These are phyloP conservation scores for Halesus radiatus DNA, from an alignment of 1,140 invertebrate species.

Conservation along the genomic window DNA sequence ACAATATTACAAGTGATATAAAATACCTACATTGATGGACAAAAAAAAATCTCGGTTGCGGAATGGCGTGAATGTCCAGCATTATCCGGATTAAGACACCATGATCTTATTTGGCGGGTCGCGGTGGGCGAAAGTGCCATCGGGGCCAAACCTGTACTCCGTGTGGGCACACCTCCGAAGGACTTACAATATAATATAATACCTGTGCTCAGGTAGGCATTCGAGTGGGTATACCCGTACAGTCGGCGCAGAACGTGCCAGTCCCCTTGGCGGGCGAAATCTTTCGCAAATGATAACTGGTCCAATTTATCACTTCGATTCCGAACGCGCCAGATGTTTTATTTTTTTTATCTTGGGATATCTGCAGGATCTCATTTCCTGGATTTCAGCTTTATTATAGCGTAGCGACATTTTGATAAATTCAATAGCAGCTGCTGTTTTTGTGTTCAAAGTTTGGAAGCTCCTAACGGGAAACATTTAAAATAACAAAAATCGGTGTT, in stretches of 20 bases:
- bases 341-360: background rate
- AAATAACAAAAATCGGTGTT: too few relatives aligned
- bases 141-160: conserved; percentile 21
- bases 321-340: conserved; percentile 10
- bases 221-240: conserved; percentile 4
- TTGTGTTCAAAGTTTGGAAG: too few relatives aligned
- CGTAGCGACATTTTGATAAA: conserved; percentile 3
- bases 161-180: conserved; percentile 4
- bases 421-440: background rate
- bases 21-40: too few relatives aligned
- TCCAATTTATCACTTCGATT: conserved; percentile 29
- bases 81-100: background rate
- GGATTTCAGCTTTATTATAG: background rate
- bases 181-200: conserved; percentile 5
- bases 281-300: conserved; percentile 37
- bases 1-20: too few relatives aligned
- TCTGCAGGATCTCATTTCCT: background rate
- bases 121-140: conserved; percentile 54
- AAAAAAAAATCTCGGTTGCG: too few relatives aligned
- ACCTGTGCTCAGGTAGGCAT: background rate
- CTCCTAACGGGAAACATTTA: too few relatives aligned
- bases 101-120: conserved; percentile 33
- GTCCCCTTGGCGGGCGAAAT: conserved; percentile 15
- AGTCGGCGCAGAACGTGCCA: background rate
- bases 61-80: background rate